Conservation (phyloP, 1,140 invertebrate genomes). For the Macrobrachium nipponense region DNA sequence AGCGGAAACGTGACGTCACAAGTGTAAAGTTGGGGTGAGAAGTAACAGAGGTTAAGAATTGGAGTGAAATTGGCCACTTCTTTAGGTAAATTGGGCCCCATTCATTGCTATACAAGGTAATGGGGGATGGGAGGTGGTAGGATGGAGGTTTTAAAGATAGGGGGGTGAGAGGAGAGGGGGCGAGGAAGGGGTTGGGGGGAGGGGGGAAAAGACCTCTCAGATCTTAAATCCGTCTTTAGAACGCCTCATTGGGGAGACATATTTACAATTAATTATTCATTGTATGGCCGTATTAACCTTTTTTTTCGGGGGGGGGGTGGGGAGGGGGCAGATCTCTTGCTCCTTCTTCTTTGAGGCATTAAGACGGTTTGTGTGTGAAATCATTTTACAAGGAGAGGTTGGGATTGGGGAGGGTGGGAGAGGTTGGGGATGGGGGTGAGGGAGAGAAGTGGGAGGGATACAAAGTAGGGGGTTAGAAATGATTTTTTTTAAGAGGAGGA, state of each 20-base stretch:
- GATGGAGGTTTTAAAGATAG: too few species aligned
- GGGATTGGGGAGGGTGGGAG: conserved; percentile 1
- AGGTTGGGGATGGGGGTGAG: not conserved
- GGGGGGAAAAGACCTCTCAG: too few species aligned
- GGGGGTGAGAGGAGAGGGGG: too few species aligned
- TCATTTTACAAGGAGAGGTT: not conserved
- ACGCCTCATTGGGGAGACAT: not conserved
- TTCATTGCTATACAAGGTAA: too few species aligned
- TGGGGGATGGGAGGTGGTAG: too few species aligned
- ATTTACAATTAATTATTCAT: conserved; percentile 53
- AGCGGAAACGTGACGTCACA: conserved; percentile 3
- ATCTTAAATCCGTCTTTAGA: too few species aligned
- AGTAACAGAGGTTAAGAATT: conserved; percentile 18
- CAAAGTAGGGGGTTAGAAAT: not conserved
- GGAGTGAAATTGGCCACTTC: conserved; percentile 41
- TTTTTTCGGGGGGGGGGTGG: not conserved
- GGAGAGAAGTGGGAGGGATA: conserved; percentile 1
- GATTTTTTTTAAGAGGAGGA: not conserved
- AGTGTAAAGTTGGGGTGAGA: not conserved
- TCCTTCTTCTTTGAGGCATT: not conserved
- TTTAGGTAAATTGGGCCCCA: conserved; percentile 50
- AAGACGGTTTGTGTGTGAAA: not conserved
- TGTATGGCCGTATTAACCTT: not conserved
- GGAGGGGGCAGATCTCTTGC: not conserved
- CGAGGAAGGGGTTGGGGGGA: too few species aligned